Percentiles rank a stretch among this genome's conserved stretches.
Conservation (phyloP, 2,888 invertebrate genomes). For the Dilophus febrilis region DNA sequence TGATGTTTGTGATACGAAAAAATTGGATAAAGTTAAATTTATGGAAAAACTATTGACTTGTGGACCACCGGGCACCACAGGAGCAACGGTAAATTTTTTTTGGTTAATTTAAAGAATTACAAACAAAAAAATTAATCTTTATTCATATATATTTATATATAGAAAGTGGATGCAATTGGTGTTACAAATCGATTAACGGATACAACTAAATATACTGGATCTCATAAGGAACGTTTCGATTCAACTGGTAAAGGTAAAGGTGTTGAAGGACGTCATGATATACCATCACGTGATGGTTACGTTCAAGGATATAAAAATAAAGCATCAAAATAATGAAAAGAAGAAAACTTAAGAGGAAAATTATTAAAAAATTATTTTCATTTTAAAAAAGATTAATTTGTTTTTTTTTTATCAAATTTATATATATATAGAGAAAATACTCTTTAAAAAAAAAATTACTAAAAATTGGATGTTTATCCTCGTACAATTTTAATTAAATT, state of each 20-base stretch:
- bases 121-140: too few relatives aligned
- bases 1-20: conserved; percentile 45
- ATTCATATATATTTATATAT: neutral
- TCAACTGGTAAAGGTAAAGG: conserved; percentile 48
- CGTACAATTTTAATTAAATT: too few relatives aligned
- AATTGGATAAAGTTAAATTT: conserved; percentile 39
- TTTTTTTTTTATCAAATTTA: too few relatives aligned
- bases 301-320: conserved; percentile 48
- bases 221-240: conserved; percentile 65
- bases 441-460: too few relatives aligned
- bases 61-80: conserved; percentile 37
- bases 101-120: too few relatives aligned
- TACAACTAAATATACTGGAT: conserved; percentile 71
- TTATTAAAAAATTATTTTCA: too few relatives aligned
- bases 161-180: neutral
- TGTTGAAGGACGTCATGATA: conserved; percentile 41
- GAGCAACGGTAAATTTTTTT: conserved; percentile 13
- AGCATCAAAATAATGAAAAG: conserved; percentile 23
- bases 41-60: conserved; percentile 41
- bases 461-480: too few relatives aligned
- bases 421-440: too few relatives aligned
- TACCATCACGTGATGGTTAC: conserved; percentile 37
- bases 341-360: neutral
- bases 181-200: conserved; percentile 58
- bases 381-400: too few relatives aligned